Evolutionary conservation across 2,113 vertebrate genomes (phyloP).

Genomic region (Peucedramus taeniatus): DNA sequence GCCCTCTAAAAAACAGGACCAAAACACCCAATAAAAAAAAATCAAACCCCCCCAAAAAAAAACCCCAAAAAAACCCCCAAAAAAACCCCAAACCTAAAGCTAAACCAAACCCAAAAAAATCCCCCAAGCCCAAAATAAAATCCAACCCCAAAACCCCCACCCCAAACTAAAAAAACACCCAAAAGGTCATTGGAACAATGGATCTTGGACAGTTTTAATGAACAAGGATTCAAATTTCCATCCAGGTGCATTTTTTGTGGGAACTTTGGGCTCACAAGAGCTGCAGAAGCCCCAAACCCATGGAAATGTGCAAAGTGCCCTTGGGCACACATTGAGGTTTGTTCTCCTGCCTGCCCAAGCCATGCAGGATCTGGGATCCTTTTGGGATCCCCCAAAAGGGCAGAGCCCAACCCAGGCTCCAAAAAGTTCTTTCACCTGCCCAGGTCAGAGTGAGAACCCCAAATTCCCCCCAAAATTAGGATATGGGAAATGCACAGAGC

Average conservation of each 20-base stretch:
- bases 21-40: neutral
- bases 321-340: neutral
- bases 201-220: neutral
- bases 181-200: accelerated
- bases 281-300: neutral
- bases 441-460: neutral
- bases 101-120: neutral
- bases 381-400: accelerated
- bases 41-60: too few relatives aligned
- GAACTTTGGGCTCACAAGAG: neutral
- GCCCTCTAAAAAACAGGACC: neutral
- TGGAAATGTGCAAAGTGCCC: neutral
- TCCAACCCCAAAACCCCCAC: neutral
- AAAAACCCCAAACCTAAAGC: too few relatives aligned
- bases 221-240: too few relatives aligned
- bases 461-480: too few relatives aligned
- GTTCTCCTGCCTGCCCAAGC: neutral
- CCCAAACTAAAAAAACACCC: neutral
- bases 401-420: neutral
- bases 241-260: neutral
- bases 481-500: neutral
- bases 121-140: neutral
- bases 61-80: neutral
- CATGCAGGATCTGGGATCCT: too few relatives aligned
- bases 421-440: neutral